phyloP scores from a whole-genome alignment of 2,888 invertebrate species.

The Lepidocyrtinus sp. region DNA sequence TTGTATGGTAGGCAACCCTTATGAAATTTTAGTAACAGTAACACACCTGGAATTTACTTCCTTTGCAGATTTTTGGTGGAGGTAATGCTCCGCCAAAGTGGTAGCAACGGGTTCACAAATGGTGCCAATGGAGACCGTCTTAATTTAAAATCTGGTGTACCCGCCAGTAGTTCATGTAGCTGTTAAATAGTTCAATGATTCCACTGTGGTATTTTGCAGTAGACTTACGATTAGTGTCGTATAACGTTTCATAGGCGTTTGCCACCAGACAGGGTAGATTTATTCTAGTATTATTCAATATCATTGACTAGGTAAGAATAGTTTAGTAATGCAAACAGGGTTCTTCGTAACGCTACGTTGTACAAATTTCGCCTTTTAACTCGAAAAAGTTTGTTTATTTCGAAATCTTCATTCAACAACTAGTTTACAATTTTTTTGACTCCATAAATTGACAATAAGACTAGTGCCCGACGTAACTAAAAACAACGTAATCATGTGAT shows the following conservation, averaged over 20 bases:
- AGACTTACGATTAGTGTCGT: background rate
- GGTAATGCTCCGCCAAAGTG: conserved; percentile 72
- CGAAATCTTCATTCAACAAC: too few species aligned
- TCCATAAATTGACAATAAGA: too few species aligned
- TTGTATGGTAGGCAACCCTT: too few species aligned
- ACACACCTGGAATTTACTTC: too few species aligned
- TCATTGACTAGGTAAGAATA: background rate
- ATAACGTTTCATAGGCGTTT: background rate
- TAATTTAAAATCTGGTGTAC: conserved; percentile 59
- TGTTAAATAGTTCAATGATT: background rate
- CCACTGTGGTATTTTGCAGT: background rate
- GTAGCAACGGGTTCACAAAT: conserved; percentile 63
- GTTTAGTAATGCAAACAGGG: background rate
- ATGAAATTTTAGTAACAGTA: too few species aligned
- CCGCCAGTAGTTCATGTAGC: conserved; percentile 57
- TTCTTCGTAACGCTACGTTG: too few species aligned
- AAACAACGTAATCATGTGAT: too few species aligned
- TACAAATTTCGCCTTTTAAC: too few species aligned
- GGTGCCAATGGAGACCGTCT: conserved; percentile 50
- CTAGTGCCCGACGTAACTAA: too few species aligned
- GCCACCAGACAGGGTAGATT: background rate
- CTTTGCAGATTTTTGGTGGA: conserved; percentile 72
- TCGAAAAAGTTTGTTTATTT: too few species aligned
- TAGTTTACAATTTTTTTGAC: too few species aligned
- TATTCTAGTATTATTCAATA: background rate